phyloP scores from a whole-genome alignment of 30 jellyfish, hydroid and myxozoan genomes.

The Hydractinia symbiolongicarpus region DNA sequence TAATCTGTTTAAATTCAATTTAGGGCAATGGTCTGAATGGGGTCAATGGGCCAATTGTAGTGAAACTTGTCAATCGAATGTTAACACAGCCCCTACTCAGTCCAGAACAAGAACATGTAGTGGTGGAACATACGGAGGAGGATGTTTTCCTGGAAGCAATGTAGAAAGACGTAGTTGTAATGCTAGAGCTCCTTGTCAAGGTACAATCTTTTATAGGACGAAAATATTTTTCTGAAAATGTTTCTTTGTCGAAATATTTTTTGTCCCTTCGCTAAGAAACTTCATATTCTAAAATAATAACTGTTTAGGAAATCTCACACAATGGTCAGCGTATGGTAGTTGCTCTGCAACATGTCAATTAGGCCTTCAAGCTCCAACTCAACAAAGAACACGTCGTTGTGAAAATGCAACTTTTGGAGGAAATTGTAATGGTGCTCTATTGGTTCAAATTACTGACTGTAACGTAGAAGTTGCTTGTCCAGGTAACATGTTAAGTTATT shows the following conservation, averaged over 20 bases:
- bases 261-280: too few species aligned
- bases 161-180: neutral
- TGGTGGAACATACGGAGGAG: neutral
- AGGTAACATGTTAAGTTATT: neutral
- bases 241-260: too few species aligned
- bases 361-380: conserved; percentile 9
- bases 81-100: neutral
- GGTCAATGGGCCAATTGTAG: neutral
- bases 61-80: neutral
- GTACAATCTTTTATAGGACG: neutral
- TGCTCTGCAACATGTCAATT: conserved; percentile 26
- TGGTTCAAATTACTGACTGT: neutral
- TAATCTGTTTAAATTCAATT: neutral
- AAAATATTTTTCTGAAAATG: neutral
- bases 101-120: neutral
- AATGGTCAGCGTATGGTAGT: conserved; percentile 1
- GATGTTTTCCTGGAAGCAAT: neutral
- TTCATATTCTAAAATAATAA: too few species aligned
- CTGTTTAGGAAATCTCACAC: neutral
- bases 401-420: conserved; percentile 12
- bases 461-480: conserved; percentile 26
- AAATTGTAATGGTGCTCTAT: conserved; percentile 5
- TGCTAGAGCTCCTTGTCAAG: conserved; percentile 2
- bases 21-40: neutral
- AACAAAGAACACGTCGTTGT: neutral